A percentile compares a stretch with the other conserved stretches of the same genome.
Conservation (phyloP, 2,113 vertebrate species). For the Sceloporus undulatus region DNA sequence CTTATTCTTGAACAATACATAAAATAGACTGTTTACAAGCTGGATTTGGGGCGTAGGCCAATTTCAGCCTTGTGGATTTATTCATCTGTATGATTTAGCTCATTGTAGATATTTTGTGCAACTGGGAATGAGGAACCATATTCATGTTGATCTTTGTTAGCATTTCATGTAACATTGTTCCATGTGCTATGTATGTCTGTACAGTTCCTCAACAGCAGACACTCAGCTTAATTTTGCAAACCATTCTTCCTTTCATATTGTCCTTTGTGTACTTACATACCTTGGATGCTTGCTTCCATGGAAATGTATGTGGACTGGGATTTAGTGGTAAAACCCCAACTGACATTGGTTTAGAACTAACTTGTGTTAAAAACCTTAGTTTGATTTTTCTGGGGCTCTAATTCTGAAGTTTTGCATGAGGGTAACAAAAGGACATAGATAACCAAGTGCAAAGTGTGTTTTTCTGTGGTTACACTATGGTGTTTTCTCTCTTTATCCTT, state of each 20-base stretch:
- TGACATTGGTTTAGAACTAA: neutral
- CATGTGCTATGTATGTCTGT: neutral
- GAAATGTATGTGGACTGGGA: neutral
- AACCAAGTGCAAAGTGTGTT: neutral
- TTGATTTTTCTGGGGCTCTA: neutral
- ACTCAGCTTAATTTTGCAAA: neutral
- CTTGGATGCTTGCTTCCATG: neutral
- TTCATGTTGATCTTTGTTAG: neutral
- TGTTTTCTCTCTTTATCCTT: slow-evolving; percentile 3
- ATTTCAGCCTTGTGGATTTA: too few species aligned
- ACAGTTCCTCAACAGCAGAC: neutral
- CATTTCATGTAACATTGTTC: neutral
- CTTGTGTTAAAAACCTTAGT: neutral
- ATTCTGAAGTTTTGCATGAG: neutral
- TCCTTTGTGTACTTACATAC: neutral
- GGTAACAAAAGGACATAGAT: neutral
- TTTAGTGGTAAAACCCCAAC: neutral
- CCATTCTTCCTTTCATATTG: too few species aligned
- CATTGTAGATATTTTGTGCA: too few species aligned
- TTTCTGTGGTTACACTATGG: neutral
- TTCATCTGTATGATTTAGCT: too few species aligned
- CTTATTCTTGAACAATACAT: too few species aligned
- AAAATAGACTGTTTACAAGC: too few species aligned
- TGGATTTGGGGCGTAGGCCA: too few species aligned
- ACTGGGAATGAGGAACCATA: too few species aligned